Percentiles rank a stretch among this genome's conserved stretches.
Evolutionary conservation across 1,140 invertebrate genomes (phyloP).

Genomic region (Pogonus chalceus): DNA sequence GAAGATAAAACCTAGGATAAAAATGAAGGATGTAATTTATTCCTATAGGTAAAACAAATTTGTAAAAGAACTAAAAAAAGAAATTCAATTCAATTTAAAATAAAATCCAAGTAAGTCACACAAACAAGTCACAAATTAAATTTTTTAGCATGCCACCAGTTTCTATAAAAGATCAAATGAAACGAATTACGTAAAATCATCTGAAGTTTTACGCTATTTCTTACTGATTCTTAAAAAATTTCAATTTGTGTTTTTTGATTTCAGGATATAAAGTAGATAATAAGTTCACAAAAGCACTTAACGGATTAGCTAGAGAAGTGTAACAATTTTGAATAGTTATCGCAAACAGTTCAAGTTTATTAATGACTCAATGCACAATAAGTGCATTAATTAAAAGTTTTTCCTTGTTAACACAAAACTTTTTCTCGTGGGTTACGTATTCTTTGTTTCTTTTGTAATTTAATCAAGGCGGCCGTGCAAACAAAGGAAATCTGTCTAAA

Average conservation of each 20-base stretch:
- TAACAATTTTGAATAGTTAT: not conserved
- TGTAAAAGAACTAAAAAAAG: too few species aligned
- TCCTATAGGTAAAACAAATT: too few species aligned
- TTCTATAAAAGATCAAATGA: too few species aligned
- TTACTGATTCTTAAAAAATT: too few species aligned
- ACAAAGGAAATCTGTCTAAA: not conserved
- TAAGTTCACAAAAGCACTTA: not conserved
- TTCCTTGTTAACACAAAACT: slow-evolving; percentile 5
- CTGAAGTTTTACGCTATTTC: too few species aligned
- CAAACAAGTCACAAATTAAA: too few species aligned
- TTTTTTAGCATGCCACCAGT: too few species aligned
- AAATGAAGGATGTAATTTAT: too few species aligned
- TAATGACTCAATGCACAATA: not conserved
- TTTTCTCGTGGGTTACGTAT: not conserved
- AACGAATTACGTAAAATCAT: too few species aligned
- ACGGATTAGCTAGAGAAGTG: not conserved
- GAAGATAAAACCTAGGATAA: too few species aligned
- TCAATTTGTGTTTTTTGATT: not conserved
- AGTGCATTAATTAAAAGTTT: slow-evolving; percentile 6
- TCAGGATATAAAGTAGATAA: not conserved
- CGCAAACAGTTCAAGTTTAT: not conserved
- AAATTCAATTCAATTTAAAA: too few species aligned
- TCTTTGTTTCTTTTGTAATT: slow-evolving; percentile 3
- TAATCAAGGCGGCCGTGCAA: slow-evolving; percentile 1
- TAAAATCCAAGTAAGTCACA: too few species aligned